These are phyloP conservation scores for Pristionchus maxplancki DNA, from an alignment of 2,888 invertebrate genomes.

Conservation along the genomic window DNA sequence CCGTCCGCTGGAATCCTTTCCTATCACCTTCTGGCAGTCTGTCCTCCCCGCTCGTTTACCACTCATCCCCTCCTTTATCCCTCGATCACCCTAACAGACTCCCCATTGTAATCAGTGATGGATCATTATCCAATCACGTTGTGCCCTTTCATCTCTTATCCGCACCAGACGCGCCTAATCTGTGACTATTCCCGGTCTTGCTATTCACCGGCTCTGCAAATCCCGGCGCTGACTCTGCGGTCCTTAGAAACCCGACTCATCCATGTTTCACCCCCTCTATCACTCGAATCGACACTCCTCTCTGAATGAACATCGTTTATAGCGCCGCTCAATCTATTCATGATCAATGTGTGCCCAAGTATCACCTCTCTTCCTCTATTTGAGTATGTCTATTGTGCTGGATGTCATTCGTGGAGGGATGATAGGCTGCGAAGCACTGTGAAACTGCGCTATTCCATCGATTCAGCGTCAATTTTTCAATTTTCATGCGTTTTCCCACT, in stretches of 20 bases:
- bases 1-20: too few relatives aligned
- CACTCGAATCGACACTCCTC: slow-evolving; percentile 15
- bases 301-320: slow-evolving; percentile 43
- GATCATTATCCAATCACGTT: slow-evolving; percentile 49
- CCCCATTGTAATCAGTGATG: slow-evolving; percentile 44
- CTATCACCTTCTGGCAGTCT: not conserved
- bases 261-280: not conserved
- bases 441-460: not conserved
- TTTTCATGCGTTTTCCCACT: not conserved
- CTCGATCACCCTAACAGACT: slow-evolving; percentile 22
- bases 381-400: not conserved
- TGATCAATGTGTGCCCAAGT: not conserved
- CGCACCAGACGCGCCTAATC: slow-evolving; percentile 34
- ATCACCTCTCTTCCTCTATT: slow-evolving; percentile 42
- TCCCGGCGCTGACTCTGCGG: not conserved
- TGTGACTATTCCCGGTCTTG: not conserved
- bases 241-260: too few relatives aligned
- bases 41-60: not conserved
- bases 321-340: slow-evolving; percentile 23
- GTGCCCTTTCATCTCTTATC: slow-evolving; percentile 18
- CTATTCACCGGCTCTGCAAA: not conserved
- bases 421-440: not conserved
- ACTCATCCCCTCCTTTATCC: slow-evolving; percentile 24
- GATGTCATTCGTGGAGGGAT: slow-evolving; percentile 11
- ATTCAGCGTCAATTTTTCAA: not conserved